Evolutionary conservation across 2,888 invertebrate species (phyloP).

Genomic region (Hydraecia micacea): DNA sequence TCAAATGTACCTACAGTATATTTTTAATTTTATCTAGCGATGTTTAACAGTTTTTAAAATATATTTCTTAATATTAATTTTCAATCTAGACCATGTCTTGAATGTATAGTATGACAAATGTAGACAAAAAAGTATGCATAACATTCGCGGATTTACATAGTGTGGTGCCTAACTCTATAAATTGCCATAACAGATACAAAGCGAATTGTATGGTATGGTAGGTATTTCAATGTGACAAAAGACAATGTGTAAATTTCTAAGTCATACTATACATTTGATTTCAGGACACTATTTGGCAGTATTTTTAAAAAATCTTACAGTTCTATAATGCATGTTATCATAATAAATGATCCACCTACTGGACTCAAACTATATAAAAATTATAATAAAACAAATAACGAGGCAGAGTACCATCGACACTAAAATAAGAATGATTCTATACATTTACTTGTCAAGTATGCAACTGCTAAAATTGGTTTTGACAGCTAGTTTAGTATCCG

Average conservation of each 20-base stretch:
- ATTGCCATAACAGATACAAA: neutral
- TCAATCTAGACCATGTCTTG: slow-evolving; percentile 28
- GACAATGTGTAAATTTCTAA: neutral
- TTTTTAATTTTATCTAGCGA: slow-evolving; percentile 64
- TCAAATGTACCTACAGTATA: slow-evolving; percentile 59
- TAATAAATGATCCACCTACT: neutral
- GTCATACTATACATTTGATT: slow-evolving; percentile 32
- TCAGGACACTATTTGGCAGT: slow-evolving; percentile 50
- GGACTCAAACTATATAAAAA: too few species aligned
- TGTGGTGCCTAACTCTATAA: neutral
- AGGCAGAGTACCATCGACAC: too few species aligned
- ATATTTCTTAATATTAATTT: slow-evolving; percentile 46
- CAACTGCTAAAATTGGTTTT: too few species aligned
- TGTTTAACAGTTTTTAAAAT: slow-evolving; percentile 61
- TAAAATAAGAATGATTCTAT: too few species aligned
- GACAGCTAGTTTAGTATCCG: too few species aligned
- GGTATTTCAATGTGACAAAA: neutral
- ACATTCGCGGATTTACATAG: too few species aligned
- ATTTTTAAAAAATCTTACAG: slow-evolving; percentile 24
- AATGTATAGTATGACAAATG: slow-evolving; percentile 45
- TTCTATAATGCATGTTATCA: slow-evolving; percentile 23
- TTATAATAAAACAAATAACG: too few species aligned
- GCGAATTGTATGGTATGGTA: neutral
- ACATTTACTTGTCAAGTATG: neutral
- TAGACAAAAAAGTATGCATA: neutral